phyloP scores from a whole-genome alignment of 2,797 vertebrate species.

The Dallia pectoralis region DNA sequence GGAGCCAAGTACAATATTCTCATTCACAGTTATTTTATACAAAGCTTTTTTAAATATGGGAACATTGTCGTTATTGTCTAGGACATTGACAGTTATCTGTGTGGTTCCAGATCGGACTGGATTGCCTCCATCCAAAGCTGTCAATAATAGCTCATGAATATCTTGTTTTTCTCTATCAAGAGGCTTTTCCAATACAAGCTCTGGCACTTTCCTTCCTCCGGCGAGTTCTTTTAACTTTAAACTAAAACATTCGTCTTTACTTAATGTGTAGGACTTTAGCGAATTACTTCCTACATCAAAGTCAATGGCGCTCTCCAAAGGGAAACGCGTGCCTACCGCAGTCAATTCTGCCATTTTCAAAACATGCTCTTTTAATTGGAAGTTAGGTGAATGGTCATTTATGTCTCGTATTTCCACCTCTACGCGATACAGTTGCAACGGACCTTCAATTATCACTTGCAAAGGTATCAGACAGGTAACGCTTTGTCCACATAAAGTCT shows the following conservation, averaged over 20 bases:
- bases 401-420: conserved; percentile 62
- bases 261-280: conserved; percentile 51
- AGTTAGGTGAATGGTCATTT: conserved; percentile 67
- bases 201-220: conserved; percentile 44
- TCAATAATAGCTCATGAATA: conserved; percentile 58
- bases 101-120: conserved; percentile 60
- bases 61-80: conserved; percentile 64
- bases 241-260: conserved; percentile 61
- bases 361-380: conserved; percentile 46
- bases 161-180: conserved; percentile 62
- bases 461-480: conserved; percentile 64
- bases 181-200: conserved; percentile 62
- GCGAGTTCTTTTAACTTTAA: conserved; percentile 60
- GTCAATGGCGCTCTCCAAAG: conserved; percentile 51
- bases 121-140: conserved; percentile 65
- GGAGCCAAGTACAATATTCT: conserved; percentile 33
- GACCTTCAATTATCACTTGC: conserved; percentile 73
- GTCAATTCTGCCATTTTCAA: conserved; percentile 51
- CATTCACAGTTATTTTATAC: conserved; percentile 48
- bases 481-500: conserved; percentile 66
- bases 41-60: conserved; percentile 59
- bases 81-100: conserved; percentile 54
- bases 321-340: conserved; percentile 43
- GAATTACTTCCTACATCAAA: conserved; percentile 59
- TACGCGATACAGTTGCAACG: conserved; percentile 72